Percentiles rank a stretch among this genome's conserved stretches.
Conservation (phyloP, 2,888 invertebrate species). For the Acrobasis consociella region DNA sequence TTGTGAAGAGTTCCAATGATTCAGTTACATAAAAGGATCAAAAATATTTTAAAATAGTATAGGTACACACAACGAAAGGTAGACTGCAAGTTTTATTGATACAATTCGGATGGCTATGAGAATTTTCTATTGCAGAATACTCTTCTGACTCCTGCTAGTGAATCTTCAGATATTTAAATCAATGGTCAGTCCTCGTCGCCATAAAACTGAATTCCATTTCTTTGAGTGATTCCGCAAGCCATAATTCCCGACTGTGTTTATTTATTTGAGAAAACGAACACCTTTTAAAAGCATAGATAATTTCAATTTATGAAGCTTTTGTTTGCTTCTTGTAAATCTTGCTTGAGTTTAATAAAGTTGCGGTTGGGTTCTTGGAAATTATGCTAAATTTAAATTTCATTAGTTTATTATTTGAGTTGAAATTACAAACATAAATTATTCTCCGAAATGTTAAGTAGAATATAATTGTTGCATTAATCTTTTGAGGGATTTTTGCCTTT, state of each 20-base stretch:
- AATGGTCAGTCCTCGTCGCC: constrained; percentile 48
- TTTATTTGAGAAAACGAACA: not conserved
- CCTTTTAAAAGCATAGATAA: constrained; percentile 1
- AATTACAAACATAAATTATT: constrained; percentile 1
- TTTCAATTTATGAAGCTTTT: constrained; percentile 9
- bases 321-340: constrained; percentile 8
- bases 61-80: too few relatives aligned
- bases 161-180: too few relatives aligned
- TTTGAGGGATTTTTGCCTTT: too few relatives aligned
- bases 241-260: constrained; percentile 12
- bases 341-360: constrained; percentile 4
- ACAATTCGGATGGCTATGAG: too few relatives aligned
- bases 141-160: too few relatives aligned
- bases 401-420: constrained; percentile 7
- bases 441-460: not conserved
- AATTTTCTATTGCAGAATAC: too few relatives aligned
- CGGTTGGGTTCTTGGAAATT: constrained; percentile 1
- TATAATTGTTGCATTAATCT: too few relatives aligned
- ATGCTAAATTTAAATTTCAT: constrained; percentile 5
- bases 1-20: too few relatives aligned
- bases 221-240: constrained; percentile 47
- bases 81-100: too few relatives aligned
- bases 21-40: too few relatives aligned
- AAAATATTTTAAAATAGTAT: too few relatives aligned
- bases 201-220: constrained; percentile 71